These are phyloP conservation scores for Lepilemur septentrionalis DNA, from an alignment of 2,797 vertebrate species.

Conservation along the genomic window DNA sequence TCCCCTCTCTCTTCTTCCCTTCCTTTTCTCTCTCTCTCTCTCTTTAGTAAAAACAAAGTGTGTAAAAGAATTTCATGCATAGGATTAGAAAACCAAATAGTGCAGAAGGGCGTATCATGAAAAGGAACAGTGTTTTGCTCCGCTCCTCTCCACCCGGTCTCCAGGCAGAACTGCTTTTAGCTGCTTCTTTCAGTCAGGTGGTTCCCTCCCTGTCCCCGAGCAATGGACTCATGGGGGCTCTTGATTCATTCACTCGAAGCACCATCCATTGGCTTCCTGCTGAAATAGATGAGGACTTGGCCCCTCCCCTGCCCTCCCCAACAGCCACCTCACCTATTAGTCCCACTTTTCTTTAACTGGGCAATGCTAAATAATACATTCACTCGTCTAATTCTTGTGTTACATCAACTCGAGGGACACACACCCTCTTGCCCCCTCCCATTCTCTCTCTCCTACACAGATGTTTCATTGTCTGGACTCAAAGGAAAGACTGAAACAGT, in stretches of 20 bases:
- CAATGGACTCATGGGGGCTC: not conserved
- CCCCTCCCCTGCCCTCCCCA: not conserved
- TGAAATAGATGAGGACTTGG: not conserved
- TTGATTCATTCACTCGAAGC: not conserved
- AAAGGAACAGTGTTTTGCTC: not conserved
- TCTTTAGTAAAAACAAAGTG: not conserved
- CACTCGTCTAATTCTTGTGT: not conserved
- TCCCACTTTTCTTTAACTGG: not conserved
- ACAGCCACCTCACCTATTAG: not conserved
- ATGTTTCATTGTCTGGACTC: slow-evolving; percentile 6
- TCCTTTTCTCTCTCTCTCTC: too few species aligned
- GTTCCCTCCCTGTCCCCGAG: not conserved
- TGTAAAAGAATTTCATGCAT: not conserved
- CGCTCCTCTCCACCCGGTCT: not conserved
- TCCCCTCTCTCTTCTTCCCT: too few species aligned
- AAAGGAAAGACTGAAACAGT: not conserved
- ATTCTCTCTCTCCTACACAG: not conserved
- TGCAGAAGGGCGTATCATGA: too few species aligned
- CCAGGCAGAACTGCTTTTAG: not conserved
- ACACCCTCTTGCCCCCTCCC: too few species aligned
- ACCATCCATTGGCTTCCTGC: not conserved
- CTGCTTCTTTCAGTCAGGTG: not conserved
- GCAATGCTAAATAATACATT: not conserved
- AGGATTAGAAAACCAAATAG: not conserved
- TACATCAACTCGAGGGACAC: not conserved